Conservation (phyloP, 1,140 invertebrate genomes). For the Zaprionus lachaisei region DNA sequence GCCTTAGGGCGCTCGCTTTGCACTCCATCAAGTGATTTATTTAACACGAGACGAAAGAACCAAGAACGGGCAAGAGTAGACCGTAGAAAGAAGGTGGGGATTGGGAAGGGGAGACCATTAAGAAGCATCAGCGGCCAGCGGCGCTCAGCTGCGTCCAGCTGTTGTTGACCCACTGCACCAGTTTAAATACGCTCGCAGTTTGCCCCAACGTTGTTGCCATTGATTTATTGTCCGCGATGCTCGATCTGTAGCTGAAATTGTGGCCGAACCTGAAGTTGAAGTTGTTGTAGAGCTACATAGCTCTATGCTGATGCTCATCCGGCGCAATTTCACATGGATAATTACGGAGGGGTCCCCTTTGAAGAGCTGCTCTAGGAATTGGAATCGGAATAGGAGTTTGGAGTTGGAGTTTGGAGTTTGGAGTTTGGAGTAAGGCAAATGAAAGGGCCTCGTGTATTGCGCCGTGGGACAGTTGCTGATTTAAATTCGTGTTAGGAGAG, state of each 20-base stretch:
- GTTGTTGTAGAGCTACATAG: constrained; percentile 8
- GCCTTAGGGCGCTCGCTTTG: constrained; percentile 54
- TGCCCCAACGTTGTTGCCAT: constrained; percentile 46
- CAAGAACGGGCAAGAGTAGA: not conserved
- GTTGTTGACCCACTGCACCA: constrained; percentile 76
- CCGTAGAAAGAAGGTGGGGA: not conserved
- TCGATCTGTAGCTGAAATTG: constrained; percentile 5
- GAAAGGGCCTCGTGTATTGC: constrained; percentile 59
- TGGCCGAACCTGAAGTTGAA: constrained; percentile 14
- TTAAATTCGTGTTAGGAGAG: constrained; percentile 83
- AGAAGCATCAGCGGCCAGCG: constrained; percentile 46
- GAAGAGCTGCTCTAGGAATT: constrained; percentile 16
- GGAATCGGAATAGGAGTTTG: constrained; percentile 18
- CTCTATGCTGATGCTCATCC: constrained; percentile 59
- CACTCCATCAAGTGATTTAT: constrained; percentile 81
- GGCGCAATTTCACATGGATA: constrained; percentile 76
- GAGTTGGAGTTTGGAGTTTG: constrained; percentile 22
- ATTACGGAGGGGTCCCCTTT: constrained; percentile 50
- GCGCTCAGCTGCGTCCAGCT: constrained; percentile 62
- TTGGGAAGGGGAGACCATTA: constrained; percentile 52
- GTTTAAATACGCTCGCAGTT: constrained; percentile 51
- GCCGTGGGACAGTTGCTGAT: constrained; percentile 81
- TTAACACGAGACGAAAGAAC: constrained; percentile 51
- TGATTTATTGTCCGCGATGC: constrained; percentile 66
- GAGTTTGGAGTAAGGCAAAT: constrained; percentile 49